These are phyloP conservation scores for Schrankia costaestrigalis DNA, from an alignment of 2,888 invertebrate species.

Conservation along the genomic window DNA sequence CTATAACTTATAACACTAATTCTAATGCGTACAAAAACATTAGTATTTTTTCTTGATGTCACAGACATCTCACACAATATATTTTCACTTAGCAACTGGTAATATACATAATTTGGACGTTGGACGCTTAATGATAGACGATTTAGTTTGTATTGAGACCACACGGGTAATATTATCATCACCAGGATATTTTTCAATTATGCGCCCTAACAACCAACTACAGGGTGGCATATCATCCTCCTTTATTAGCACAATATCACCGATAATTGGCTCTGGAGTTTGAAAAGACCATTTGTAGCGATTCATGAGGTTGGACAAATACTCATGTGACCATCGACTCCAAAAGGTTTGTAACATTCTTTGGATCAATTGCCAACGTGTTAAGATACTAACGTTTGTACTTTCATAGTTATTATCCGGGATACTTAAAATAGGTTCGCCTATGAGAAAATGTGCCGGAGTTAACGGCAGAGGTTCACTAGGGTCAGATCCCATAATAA, in stretches of 20 bases:
- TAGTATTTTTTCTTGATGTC: too few relatives aligned
- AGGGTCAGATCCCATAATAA: not conserved
- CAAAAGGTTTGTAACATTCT: not conserved
- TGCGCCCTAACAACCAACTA: too few relatives aligned
- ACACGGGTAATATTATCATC: not conserved
- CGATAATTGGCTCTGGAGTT: not conserved
- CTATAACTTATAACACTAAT: too few relatives aligned
- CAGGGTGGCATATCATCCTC: too few relatives aligned
- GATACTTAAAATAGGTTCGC: not conserved
- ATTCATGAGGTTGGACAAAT: too few relatives aligned
- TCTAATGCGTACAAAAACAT: too few relatives aligned
- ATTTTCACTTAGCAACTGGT: not conserved
- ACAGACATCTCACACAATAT: too few relatives aligned
- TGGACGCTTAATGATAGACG: too few relatives aligned
- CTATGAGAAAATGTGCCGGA: not conserved
- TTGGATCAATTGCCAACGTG: slow-evolving; percentile 1
- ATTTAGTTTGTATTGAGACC: not conserved
- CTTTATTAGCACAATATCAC: not conserved
- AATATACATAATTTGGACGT: not conserved
- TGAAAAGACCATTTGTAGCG: too few relatives aligned
- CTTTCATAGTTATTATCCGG: not conserved
- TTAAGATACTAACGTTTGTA: not conserved
- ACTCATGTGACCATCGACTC: too few relatives aligned
- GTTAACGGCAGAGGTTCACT: not conserved
- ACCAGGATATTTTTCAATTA: not conserved